These are phyloP conservation scores for Cheilosia vulpina DNA, from an alignment of 2,888 invertebrate species.

Conservation along the genomic window DNA sequence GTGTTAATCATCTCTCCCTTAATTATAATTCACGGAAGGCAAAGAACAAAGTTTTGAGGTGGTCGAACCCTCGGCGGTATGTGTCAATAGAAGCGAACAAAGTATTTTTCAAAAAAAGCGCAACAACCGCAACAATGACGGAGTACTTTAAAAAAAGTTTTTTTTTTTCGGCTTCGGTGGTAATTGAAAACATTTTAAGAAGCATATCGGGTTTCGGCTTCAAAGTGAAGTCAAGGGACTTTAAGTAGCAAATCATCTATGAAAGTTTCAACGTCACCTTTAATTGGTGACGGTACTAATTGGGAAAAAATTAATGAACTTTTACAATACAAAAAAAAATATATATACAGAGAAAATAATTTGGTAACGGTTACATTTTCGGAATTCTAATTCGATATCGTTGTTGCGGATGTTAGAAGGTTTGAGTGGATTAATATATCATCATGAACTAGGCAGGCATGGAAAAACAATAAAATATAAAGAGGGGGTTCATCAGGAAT, in stretches of 20 bases:
- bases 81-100: conserved; percentile 66
- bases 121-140: conserved; percentile 73
- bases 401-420: conserved; percentile 7
- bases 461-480: conserved; percentile 63
- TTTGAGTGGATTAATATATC: conserved; percentile 69
- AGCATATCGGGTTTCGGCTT: conserved; percentile 67
- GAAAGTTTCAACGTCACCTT: conserved; percentile 73
- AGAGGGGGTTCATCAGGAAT: conserved; percentile 52
- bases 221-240: conserved; percentile 64
- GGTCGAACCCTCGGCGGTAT: conserved; percentile 72
- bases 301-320: conserved; percentile 73
- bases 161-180: conserved; percentile 46
- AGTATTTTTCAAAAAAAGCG: conserved; percentile 63
- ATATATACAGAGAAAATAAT: conserved; percentile 1
- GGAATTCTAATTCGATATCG: conserved; percentile 68
- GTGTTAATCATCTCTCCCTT: conserved; percentile 73
- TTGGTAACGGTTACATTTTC: conserved; percentile 59
- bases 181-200: conserved; percentile 74
- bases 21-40: conserved; percentile 68
- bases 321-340: conserved; percentile 38
- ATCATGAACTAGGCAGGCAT: conserved; percentile 57
- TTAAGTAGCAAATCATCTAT: conserved; percentile 75
- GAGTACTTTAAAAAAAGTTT: conserved; percentile 35
- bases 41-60: conserved; percentile 61
- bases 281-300: conserved; percentile 74